Conservation (phyloP, 2,888 invertebrate species). For the Tanytarsus gracilentus region DNA sequence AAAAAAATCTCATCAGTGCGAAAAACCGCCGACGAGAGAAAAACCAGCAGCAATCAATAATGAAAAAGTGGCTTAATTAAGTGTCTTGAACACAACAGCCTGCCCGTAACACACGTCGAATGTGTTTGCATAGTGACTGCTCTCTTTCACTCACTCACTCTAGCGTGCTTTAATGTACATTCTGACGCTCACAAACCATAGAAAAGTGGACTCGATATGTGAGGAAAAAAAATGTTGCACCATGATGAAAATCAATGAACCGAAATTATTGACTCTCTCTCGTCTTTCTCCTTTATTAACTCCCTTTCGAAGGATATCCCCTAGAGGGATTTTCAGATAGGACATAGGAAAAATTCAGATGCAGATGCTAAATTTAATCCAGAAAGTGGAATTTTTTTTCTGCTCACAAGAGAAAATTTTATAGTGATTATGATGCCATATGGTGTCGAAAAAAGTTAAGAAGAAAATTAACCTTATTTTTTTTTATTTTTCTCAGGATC, state of each 20-base stretch:
- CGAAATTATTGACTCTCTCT: conserved; percentile 1
- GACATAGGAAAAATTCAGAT: background rate
- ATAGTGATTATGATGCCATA: conserved; percentile 29
- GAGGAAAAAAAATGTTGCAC: too few species aligned
- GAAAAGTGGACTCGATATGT: too few species aligned
- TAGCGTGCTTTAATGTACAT: too few species aligned
- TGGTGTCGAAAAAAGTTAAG: conserved; percentile 26
- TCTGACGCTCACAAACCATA: too few species aligned
- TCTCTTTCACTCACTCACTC: too few species aligned
- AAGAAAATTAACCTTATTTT: conserved; percentile 28
- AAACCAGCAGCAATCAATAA: conserved; percentile 26
- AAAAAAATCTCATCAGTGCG: conserved; percentile 11
- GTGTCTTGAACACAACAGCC: conserved; percentile 24
- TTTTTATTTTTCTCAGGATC: conserved; percentile 42
- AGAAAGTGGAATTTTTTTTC: too few species aligned
- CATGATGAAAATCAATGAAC: conserved; percentile 12
- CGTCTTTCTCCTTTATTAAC: too few species aligned
- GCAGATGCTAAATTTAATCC: background rate
- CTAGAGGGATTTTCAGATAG: background rate
- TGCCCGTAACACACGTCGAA: background rate
- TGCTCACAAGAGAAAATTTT: too few species aligned
- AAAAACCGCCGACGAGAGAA: conserved; percentile 22
- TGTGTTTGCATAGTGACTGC: conserved; percentile 1
- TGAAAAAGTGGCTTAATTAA: conserved; percentile 29
- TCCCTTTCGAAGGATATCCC: background rate